Conservation (phyloP, 92 coral and sea anemone genomes). For the Bergia puertoricense region DNA sequence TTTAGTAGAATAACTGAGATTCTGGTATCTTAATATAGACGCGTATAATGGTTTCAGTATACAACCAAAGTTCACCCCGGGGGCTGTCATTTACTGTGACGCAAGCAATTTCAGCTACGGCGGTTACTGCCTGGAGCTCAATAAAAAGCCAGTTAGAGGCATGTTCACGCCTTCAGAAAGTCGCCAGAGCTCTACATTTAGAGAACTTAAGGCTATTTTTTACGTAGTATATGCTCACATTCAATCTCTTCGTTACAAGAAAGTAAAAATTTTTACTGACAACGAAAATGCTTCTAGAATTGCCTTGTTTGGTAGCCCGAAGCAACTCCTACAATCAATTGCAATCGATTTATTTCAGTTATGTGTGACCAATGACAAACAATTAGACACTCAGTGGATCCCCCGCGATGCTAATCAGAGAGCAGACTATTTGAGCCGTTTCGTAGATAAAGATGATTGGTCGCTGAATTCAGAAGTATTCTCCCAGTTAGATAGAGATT, state of each 20-base stretch:
- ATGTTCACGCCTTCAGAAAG: conserved; percentile 28
- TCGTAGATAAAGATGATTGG: conserved; percentile 55
- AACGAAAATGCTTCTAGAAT: conserved; percentile 50
- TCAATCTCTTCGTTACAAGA: conserved; percentile 6
- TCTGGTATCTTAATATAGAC: conserved; percentile 25
- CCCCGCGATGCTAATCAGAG: conserved; percentile 32
- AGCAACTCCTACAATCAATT: conserved; percentile 36
- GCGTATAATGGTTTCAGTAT: conserved; percentile 28
- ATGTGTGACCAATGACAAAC: conserved; percentile 39
- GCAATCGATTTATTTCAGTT: conserved; percentile 35
- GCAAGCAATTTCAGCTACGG: conserved; percentile 51
- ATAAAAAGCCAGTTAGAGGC: conserved; percentile 21
- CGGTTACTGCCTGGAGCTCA: conserved; percentile 2
- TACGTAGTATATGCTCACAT: conserved; percentile 17
- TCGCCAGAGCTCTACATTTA: conserved; percentile 35
- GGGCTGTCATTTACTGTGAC: neutral
- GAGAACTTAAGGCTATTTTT: conserved; percentile 47
- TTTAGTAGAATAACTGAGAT: conserved; percentile 29
- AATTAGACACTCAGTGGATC: conserved; percentile 40
- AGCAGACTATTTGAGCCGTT: conserved; percentile 49
- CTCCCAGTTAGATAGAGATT: conserved; percentile 25
- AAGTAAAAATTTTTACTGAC: conserved; percentile 50
- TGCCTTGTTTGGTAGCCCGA: conserved; percentile 37
- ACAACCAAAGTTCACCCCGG: neutral
- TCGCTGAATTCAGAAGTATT: conserved; percentile 48